Evolutionary conservation across 1,140 invertebrate genomes (phyloP), one percentile per base, ranked within the genome.

Genomic region (Pseudomyrmex flavicornis): DNA sequence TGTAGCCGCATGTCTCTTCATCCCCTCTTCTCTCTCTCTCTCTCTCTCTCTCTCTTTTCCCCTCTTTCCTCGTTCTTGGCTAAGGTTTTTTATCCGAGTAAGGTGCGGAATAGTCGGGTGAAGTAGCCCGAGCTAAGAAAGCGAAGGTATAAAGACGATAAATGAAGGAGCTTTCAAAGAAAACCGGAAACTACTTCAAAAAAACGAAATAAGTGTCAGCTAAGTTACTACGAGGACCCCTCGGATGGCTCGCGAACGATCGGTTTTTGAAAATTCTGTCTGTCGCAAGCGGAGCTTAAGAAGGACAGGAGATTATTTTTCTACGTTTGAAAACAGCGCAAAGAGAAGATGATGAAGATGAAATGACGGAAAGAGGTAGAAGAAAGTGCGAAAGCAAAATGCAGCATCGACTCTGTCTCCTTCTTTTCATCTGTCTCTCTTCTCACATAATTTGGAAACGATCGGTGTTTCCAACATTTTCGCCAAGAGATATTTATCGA

Each of bases 131-230:
- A 50, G 62, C 44, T 35, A 56, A 59, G 65, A 70, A 66, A 80
- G 76, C 66, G 44, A 48, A 59, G 66, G 54, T 80, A 80, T 72
- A 80, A 61, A 80, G 76, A 80, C 76, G 76, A 80, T 80, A 80
- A 80, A 80, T 80, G 76, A 80, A 80, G 76, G 76, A 58, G 76
- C 76, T 80, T 80, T 80, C 66, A 80, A 80, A 80, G 76, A 80
- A 72, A 80, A 80, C 56, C 76, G 76, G 76, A 72, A 80, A 80
- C 76, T 80, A 80, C 54, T 80, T 72, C 44, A 48, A 80, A 80
- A 35, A 80, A 72, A 80, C 76, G 76, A 80, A 80, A 80, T 80
- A 80, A 80, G 66, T 59, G 76, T 72, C 66, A 54, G 22, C 66
- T 70, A 59, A 80, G 76, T 80, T 80, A 72, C 76, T 50, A 35